A percentile compares a stretch with the other conserved stretches of the same genome.
These are phyloP conservation scores for Cantharis lateralis DNA, from an alignment of 2,888 invertebrate genomes.

Conservation along the genomic window DNA sequence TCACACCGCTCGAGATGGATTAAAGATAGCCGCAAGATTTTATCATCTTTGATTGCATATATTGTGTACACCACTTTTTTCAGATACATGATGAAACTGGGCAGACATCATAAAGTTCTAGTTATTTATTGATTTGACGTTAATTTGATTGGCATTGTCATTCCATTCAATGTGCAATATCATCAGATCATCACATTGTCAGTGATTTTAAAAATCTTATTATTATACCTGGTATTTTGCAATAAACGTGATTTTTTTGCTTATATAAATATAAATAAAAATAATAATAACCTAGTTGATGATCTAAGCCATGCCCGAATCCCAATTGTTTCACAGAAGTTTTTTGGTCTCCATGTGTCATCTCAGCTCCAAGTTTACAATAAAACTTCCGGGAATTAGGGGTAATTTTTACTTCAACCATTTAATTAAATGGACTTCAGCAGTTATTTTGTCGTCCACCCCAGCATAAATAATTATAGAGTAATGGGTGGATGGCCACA, in stretches of 20 bases:
- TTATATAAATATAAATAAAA: too few species aligned
- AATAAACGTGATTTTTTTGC: too few species aligned
- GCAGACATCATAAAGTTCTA: neutral
- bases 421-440: neutral
- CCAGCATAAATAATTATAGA: neutral
- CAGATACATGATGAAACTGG: neutral
- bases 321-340: neutral
- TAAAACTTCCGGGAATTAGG: neutral
- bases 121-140: neutral
- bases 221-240: too few species aligned
- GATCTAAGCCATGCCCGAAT: neutral
- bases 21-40: slow-evolving; percentile 29
- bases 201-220: too few species aligned
- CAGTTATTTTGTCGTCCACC: neutral
- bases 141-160: neutral
- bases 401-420: neutral
- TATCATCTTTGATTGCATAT: slow-evolving; percentile 33
- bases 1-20: slow-evolving; percentile 26
- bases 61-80: slow-evolving; percentile 9
- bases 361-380: neutral
- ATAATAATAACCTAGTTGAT: neutral
- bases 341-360: too few species aligned
- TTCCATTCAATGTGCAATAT: neutral
- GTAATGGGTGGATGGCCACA: neutral
- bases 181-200: neutral